These are phyloP conservation scores for Dasypogon diadema DNA, from an alignment of 2,888 invertebrate genomes.

Conservation along the genomic window DNA sequence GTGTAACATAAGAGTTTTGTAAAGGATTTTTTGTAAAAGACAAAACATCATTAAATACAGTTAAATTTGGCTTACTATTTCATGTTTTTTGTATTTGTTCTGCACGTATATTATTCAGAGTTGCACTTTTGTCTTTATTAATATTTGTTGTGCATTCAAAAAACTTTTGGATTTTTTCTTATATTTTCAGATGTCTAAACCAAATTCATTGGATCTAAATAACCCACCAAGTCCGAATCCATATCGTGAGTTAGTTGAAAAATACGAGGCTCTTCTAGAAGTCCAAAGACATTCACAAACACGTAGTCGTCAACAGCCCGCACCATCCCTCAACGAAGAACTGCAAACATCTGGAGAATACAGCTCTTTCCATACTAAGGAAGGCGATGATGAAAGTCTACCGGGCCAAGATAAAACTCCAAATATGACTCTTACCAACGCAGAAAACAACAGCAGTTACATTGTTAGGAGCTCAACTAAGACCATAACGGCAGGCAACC, in stretches of 20 bases:
- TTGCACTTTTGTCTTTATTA: background rate
- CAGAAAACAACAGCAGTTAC: slow-evolving; percentile 64
- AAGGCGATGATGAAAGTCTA: slow-evolving; percentile 60
- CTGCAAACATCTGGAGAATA: slow-evolving; percentile 81
- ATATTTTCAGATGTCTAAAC: slow-evolving; percentile 60
- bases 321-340: slow-evolving; percentile 72
- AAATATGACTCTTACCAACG: slow-evolving; percentile 45
- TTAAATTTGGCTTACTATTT: slow-evolving; percentile 52
- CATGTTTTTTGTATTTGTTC: slow-evolving; percentile 45
- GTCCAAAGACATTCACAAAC: slow-evolving; percentile 78
- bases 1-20: slow-evolving; percentile 36
- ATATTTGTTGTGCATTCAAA: slow-evolving; percentile 8
- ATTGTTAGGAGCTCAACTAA: slow-evolving; percentile 64
- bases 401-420: slow-evolving; percentile 57
- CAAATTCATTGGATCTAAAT: slow-evolving; percentile 61
- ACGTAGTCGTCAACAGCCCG: slow-evolving; percentile 68
- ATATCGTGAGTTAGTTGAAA: slow-evolving; percentile 84
- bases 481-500: slow-evolving; percentile 64
- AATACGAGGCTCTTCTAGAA: slow-evolving; percentile 85
- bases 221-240: slow-evolving; percentile 72
- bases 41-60: slow-evolving; percentile 52
- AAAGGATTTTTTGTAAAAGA: slow-evolving; percentile 34
- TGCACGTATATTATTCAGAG: slow-evolving; percentile 10
- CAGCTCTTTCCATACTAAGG: slow-evolving; percentile 74
- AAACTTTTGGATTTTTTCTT: slow-evolving; percentile 16